phyloP scores from a whole-genome alignment of 2,797 vertebrate species.

The Leuciscus waleckii region DNA sequence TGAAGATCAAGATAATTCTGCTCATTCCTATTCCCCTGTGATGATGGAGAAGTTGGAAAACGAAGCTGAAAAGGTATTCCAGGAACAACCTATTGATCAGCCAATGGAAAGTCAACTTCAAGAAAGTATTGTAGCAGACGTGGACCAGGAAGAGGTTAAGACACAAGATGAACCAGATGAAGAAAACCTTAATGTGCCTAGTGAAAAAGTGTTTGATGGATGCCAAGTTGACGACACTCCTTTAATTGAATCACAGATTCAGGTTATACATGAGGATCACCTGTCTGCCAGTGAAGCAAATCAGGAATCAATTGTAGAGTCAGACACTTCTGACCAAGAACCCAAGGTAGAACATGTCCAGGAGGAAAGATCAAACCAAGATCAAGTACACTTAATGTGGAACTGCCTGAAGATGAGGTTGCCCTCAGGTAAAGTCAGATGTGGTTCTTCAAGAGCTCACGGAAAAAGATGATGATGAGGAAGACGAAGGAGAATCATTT shows the following conservation, averaged over 20 bases:
- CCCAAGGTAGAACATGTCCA: slow-evolving; percentile 4
- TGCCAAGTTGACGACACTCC: background rate
- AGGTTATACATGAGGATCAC: background rate
- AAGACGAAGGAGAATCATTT: slow-evolving; percentile 71
- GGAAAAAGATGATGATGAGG: slow-evolving; percentile 58
- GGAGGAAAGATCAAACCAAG: background rate
- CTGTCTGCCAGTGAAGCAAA: background rate
- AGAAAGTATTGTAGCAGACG: background rate
- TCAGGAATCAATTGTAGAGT: background rate
- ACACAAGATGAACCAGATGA: background rate
- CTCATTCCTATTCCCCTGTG: background rate
- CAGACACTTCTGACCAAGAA: slow-evolving; percentile 15
- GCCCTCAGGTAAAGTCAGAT: slow-evolving; percentile 3
- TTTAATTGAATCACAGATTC: slow-evolving; percentile 10
- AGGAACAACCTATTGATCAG: slow-evolving; percentile 12
- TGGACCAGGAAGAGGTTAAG: background rate
- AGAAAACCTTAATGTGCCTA: background rate
- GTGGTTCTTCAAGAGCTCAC: slow-evolving; percentile 3
- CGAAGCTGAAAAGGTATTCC: background rate
- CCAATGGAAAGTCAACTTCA: background rate
- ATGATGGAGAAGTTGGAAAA: background rate
- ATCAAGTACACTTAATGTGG: background rate
- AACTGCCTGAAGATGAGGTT: slow-evolving; percentile 27
- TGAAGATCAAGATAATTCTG: slow-evolving; percentile 12
- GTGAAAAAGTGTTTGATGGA: background rate